Evolutionary conservation across 2,797 vertebrate species (phyloP).

Genomic region (Crypturellus tataupa): DNA sequence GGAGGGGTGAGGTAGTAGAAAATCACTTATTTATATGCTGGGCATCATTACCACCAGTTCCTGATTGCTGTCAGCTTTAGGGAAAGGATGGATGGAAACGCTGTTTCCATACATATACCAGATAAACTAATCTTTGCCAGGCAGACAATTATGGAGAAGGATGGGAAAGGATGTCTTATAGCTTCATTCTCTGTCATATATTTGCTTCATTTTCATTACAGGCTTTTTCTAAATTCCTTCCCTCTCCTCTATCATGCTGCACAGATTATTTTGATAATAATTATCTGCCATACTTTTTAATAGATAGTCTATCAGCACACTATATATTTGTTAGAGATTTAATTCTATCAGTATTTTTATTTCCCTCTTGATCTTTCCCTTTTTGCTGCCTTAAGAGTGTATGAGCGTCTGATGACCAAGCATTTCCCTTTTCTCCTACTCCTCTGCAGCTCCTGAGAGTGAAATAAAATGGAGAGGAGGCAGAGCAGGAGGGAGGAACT

Average conservation of each 20-base stretch:
- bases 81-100: not conserved
- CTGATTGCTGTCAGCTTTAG: not conserved
- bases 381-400: not conserved
- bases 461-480: slow-evolving; percentile 26
- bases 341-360: not conserved
- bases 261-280: not conserved
- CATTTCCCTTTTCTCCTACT: slow-evolving; percentile 36
- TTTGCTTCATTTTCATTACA: not conserved
- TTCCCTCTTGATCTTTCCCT: not conserved
- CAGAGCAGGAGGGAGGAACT: not conserved
- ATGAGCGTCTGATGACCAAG: not conserved
- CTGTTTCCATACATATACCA: not conserved
- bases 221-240: not conserved
- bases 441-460: not conserved
- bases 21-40: not conserved
- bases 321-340: not conserved
- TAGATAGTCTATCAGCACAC: not conserved
- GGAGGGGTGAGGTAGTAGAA: not conserved
- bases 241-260: not conserved
- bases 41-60: not conserved
- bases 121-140: not conserved
- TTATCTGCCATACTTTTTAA: not conserved
- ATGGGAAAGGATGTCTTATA: not conserved
- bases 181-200: rapidly evolving
- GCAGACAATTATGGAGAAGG: not conserved